phyloP scores from a whole-genome alignment of 2,888 invertebrate genomes.

The Branchellion lobata region DNA sequence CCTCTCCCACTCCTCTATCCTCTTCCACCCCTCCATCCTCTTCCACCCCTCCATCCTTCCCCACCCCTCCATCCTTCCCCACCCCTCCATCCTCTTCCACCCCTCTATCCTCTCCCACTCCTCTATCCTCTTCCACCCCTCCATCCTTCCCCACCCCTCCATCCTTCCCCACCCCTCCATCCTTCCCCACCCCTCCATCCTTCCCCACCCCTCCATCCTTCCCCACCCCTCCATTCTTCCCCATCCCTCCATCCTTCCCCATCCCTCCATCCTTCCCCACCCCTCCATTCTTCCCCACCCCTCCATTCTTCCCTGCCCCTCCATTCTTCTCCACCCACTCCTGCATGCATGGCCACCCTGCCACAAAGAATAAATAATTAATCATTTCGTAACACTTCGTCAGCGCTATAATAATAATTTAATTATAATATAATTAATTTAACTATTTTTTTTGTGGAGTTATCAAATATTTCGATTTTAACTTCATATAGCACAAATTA shows the following conservation, averaged over 20 bases:
- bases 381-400: too few relatives aligned
- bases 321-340: slow-evolving; percentile 50
- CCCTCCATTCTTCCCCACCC: slow-evolving; percentile 49
- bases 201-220: slow-evolving; percentile 46
- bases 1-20: slow-evolving; percentile 38
- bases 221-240: too few relatives aligned
- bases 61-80: slow-evolving; percentile 48
- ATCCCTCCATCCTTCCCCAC: too few relatives aligned
- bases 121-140: slow-evolving; percentile 38
- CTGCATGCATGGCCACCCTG: slow-evolving; percentile 43
- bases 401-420: too few relatives aligned
- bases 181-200: too few relatives aligned
- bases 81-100: slow-evolving; percentile 41
- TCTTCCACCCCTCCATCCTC: slow-evolving; percentile 49
- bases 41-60: slow-evolving; percentile 47
- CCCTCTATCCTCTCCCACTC: slow-evolving; percentile 49
- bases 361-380: not conserved
- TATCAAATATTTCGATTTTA: too few relatives aligned
- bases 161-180: slow-evolving; percentile 38
- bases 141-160: slow-evolving; percentile 51
- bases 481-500: not conserved
- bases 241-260: slow-evolving; percentile 49
- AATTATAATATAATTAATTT: too few relatives aligned
- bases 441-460: too few relatives aligned
- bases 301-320: too few relatives aligned